A percentile compares a stretch with the other conserved stretches of the same genome.
Conservation (phyloP, 2,797 vertebrate species). For the Trematomus bernacchii region DNA sequence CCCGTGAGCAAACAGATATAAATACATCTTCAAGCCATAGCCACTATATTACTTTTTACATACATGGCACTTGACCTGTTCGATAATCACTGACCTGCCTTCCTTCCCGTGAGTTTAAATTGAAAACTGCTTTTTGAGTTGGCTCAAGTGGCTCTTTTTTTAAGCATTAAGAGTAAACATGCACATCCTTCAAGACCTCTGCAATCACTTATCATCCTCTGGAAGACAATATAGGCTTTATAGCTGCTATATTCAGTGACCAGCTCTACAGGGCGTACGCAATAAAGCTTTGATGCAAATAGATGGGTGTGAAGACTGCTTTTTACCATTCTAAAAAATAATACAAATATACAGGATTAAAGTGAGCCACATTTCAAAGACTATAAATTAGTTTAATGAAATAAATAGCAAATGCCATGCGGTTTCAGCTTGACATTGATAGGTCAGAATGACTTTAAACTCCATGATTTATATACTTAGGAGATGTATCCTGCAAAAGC, state of each 20-base stretch:
- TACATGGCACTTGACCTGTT: slow-evolving; percentile 47
- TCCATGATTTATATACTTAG: neutral
- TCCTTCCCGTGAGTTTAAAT: slow-evolving; percentile 26
- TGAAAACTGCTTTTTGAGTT: slow-evolving; percentile 38
- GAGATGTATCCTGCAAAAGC: neutral
- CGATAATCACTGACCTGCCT: slow-evolving; percentile 44
- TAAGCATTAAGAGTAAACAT: slow-evolving; percentile 52
- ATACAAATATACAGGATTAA: neutral
- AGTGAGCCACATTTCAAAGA: neutral
- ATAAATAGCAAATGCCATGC: neutral
- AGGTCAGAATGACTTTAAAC: neutral
- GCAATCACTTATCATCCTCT: slow-evolving; percentile 36
- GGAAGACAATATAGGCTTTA: slow-evolving; percentile 55
- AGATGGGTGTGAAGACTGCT: slow-evolving; percentile 20
- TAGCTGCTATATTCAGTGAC: slow-evolving; percentile 49
- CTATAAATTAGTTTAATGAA: neutral
- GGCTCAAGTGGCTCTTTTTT: slow-evolving; percentile 58
- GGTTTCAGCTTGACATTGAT: neutral
- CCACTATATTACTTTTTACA: slow-evolving; percentile 50
- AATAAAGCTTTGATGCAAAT: slow-evolving; percentile 7
- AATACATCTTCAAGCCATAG: slow-evolving; percentile 28
- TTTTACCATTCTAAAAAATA: slow-evolving; percentile 12
- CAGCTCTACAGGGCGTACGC: slow-evolving; percentile 33
- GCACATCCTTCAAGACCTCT: slow-evolving; percentile 48
- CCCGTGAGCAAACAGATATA: slow-evolving; percentile 45